These are phyloP conservation scores for Dynastes maya DNA, from an alignment of 2,888 invertebrate species.

Conservation along the genomic window DNA sequence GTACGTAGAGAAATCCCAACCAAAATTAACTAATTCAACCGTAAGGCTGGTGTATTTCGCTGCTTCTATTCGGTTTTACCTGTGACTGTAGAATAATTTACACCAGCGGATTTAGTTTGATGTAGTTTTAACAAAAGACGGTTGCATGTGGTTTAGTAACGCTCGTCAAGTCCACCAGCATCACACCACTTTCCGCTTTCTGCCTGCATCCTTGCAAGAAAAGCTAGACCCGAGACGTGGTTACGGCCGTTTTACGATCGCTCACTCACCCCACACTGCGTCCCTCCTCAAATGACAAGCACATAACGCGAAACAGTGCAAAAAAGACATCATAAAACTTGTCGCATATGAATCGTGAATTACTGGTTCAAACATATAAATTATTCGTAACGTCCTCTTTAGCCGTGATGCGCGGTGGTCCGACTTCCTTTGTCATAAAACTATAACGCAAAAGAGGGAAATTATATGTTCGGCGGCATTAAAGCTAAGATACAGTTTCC, in stretches of 20 bases:
- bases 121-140: constrained; percentile 8
- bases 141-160: background rate
- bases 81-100: background rate
- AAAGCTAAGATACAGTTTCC: constrained; percentile 33
- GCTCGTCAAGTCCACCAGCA: constrained; percentile 11
- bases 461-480: constrained; percentile 18
- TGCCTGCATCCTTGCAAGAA: constrained; percentile 25
- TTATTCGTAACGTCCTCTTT: constrained; percentile 62
- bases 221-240: constrained; percentile 56
- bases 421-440: constrained; percentile 40
- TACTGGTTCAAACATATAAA: constrained; percentile 66
- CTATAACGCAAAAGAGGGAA: constrained; percentile 23
- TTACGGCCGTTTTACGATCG: constrained; percentile 61
- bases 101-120: background rate
- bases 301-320: constrained; percentile 60
- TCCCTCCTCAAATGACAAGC: constrained; percentile 60
- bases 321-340: constrained; percentile 62
- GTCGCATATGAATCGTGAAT: constrained; percentile 66
- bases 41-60: too few species aligned
- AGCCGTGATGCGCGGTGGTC: constrained; percentile 18
- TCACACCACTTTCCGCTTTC: constrained; percentile 32
- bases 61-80: background rate
- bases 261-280: constrained; percentile 58
- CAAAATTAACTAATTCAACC: too few species aligned
- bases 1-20: too few species aligned